Evolutionary conservation across 2,113 vertebrate species (phyloP).

Genomic region (Azemiops feae): DNA sequence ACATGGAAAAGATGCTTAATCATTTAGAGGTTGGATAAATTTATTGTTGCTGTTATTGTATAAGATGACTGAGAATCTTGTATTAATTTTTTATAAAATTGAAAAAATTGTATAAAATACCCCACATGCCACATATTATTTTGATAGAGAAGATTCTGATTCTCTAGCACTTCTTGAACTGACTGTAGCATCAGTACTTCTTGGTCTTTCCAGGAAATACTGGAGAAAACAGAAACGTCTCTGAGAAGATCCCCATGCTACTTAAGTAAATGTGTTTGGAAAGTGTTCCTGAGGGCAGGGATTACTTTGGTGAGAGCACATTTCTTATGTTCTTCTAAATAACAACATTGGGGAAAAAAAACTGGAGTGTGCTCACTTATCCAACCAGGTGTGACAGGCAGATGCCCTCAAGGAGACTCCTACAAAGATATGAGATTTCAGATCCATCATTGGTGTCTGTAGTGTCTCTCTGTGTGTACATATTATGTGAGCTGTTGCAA

Average conservation of each 20-base stretch:
- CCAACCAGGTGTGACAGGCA: not conserved
- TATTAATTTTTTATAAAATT: no score
- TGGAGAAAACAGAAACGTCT: not conserved
- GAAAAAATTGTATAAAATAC: not conserved
- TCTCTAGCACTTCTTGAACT: not conserved
- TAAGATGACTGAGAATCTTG: not conserved
- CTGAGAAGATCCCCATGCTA: not conserved
- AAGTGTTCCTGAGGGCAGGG: not conserved
- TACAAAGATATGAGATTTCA: not conserved
- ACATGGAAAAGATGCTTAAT: not conserved
- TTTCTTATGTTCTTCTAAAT: not conserved
- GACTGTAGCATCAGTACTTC: not conserved
- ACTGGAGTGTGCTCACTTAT: not conserved
- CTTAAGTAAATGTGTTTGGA: not conserved
- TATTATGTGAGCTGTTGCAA: not conserved
- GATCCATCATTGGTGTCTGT: not conserved
- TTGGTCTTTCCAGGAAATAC: not conserved
- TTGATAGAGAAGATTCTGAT: not conserved
- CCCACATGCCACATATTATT: not conserved
- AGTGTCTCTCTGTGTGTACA: not conserved
- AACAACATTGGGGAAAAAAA: not conserved
- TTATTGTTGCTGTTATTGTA: not conserved
- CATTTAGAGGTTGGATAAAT: not conserved
- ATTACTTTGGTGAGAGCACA: not conserved
- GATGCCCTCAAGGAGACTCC: not conserved